Evolutionary conservation across 2,113 vertebrate species (phyloP).

Genomic region (Urocolius indicus): DNA sequence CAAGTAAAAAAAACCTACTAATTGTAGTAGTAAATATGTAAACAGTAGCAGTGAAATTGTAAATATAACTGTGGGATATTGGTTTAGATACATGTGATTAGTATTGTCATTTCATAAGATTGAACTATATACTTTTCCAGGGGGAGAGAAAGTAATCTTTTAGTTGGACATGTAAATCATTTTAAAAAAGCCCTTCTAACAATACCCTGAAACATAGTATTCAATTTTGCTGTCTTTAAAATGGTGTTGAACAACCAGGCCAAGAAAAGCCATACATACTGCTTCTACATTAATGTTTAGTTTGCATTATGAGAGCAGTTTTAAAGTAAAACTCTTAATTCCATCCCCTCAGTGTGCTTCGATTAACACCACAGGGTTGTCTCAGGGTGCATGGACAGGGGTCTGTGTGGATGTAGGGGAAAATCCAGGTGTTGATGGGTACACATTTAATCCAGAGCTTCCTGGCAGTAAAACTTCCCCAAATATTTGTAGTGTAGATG

Average conservation of each 20-base stretch:
- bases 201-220: background rate
- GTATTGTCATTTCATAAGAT: background rate
- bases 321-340: background rate
- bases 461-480: background rate
- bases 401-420: background rate
- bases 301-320: background rate
- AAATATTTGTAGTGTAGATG: background rate
- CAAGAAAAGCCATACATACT: background rate
- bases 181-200: background rate
- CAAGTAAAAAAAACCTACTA: background rate
- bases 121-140: background rate
- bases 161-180: background rate
- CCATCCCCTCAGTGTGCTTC: background rate
- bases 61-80: background rate
- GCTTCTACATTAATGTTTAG: rapidly evolving
- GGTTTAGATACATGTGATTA: background rate
- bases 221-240: background rate
- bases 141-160: background rate
- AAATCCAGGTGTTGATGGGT: background rate
- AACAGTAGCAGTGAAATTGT: background rate
- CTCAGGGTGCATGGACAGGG: too few relatives aligned
- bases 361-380: background rate
- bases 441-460: background rate
- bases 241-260: background rate
- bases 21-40: background rate